Base-by-base conservation (phyloP, 1,140 invertebrate species). In the Pentalonia nigronervosa region DNA sequence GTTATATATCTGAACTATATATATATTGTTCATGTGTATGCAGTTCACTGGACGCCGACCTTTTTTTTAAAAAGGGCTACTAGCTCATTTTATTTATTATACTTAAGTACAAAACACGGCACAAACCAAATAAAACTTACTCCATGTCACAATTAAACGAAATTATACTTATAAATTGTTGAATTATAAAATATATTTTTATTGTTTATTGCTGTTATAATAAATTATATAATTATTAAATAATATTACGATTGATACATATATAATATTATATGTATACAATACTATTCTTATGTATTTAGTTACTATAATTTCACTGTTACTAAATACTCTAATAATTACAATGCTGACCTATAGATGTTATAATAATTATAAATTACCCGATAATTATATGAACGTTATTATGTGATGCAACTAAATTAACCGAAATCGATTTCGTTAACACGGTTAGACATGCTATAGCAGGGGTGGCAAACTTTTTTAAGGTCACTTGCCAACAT, bases 1-100 rank as follows among this genome's bases (percentile, higher is more conserved):
- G 20, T 76, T 91, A 50, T 91, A 50, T 67, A 50, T 83, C n/a
- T 23, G 20, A n/a, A 83, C 67, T 92, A n/a, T 67, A n/a, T 67
- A 92, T 2, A 41, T 41, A 41, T 50, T 92, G 50, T 92, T 83
- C 90, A 23, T 81, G 60, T 45, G 56, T 45, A 48, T 11, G 60
- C 90, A 81, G 90, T 81, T 34, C 45, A 92, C 20, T 83, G 91
- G 21, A 76, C 41, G 25, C 23, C 21, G 50, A 36, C 34, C 21
- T 50, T 56, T 76, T 76, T 76, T 76, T 60, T 60, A 25, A 89
- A 89, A 41, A 89, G 50, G 48, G 87, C 3, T 56, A 36, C 17
- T 1, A n/a, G n/a, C 3, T 53, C 87, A 89, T 89, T 89, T 89
- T 50, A 50, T 88, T 50, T 53, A 53, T 4, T 53, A 23, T 7